Base-by-base conservation (phyloP, 2,113 vertebrate genomes). In the Vanacampus margaritifer region DNA sequence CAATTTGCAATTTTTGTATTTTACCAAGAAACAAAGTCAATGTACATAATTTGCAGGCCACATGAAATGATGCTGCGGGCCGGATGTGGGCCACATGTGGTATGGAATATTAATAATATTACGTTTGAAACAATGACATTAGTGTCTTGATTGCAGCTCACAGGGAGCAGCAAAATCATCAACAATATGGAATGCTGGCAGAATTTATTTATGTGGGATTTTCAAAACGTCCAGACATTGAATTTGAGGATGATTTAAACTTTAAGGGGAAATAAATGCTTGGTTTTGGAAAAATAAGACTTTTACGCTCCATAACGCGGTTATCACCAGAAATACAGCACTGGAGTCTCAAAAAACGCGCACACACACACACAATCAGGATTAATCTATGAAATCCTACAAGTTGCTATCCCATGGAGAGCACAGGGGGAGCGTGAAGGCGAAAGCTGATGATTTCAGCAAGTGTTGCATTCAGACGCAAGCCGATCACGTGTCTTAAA, bases 361-460 rank as follows among this genome's bases (percentile, higher is more conserved):
- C 26, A 57, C 2, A 17, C 1, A 6, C 16, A 28, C 14, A 17
- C 54, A 32, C 16, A 57, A 32, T 32, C 6, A 32, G 54, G 51
- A 11, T 26, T 26, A 12, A 54, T 32, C 32, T 57, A 17, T 17
- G 14, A 57, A 57, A 57, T 57, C 26, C 51, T 26, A 16, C 51
- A 54, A 54, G 51, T 54, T 54, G 13, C 10, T 54, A 24, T 54
- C 26, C 23, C 24, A 56, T 32, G 14, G 24, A 14, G 26, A 56
- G 53, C 26, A 8, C 5, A 56, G 53, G 26, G 12, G 13, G 28
- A 28, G 53, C 28, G 24, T 56, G 53, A 56, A 28, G 53, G 53
- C 28, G 53, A 56, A 56, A 56, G 53, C 53, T 17, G 53, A 54
- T 24, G 51, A 56, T 56, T 56, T 28, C 53, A 56, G 26, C 26